Evolutionary conservation across 1,140 invertebrate species (phyloP), one percentile per base, ranked within the genome.

Genomic region (Cyrtorhinus lividipennis): DNA sequence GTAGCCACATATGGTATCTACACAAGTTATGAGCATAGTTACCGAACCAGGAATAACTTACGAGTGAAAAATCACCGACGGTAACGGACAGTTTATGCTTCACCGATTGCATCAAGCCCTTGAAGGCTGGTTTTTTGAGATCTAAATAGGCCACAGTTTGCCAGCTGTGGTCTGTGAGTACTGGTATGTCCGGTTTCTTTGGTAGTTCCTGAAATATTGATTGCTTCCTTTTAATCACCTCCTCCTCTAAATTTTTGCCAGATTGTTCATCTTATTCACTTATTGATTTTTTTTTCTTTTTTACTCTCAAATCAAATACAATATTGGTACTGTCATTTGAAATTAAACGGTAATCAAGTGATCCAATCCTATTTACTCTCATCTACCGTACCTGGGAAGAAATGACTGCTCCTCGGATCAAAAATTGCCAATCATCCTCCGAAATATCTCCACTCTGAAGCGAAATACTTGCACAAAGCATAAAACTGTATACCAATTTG

Each of bases 401-500:
- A 59, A 64, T 66, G 12, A 67, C 56, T 15, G 83, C 76, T 10
- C 87, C 87, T 25, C 86, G 77, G 2, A 91, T 72, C 62, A 91
- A 77, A 70, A 85, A 91, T 72, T 83, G 83, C 82, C 83, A 89
- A 66, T 89, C 80, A 0, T 69, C 66, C 1, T 77, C 73, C 0
- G 68, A 71, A 2, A 91, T 79, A 2, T 72, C 63, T 0, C 75
- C 75, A 1, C 75, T 75, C 65, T 87, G 79, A 27, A 82, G 78
- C 69, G 84, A 79, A 64, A 93, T 85, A 2, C 86, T 83, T 20
- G 83, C 74, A 68, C 88, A 88, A 8, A 92, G 72, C 74, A 94
- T 80, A 67, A 93, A 90, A 69, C 86, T 88, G 71, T 87, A 94
- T 24, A 95, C 83, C 0, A 95, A 76, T 77, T 95, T 95, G 72